Conservation (phyloP, 37 sponge, comb jelly and placozoan species). For the Axinella damicornis region DNA sequence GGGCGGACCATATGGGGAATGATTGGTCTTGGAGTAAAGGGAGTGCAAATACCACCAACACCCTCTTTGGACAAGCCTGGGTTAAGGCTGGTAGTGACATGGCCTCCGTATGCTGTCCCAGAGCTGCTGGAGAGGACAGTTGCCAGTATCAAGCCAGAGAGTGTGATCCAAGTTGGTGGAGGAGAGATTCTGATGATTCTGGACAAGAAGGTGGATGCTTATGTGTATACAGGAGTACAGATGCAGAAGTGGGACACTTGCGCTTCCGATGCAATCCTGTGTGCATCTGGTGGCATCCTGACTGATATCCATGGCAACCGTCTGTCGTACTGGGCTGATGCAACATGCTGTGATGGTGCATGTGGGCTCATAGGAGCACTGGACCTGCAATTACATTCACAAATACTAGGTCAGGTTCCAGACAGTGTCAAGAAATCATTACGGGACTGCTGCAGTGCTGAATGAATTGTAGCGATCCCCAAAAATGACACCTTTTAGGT, state of each 20-base stretch:
- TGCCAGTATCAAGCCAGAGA: conserved; percentile 42
- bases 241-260: conserved; percentile 98
- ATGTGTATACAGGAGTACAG: conserved; percentile 79
- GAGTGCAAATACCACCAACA: conserved; percentile 7
- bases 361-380: conserved; percentile 28
- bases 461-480: too few species aligned
- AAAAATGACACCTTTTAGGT: too few species aligned
- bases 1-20: conserved; percentile 92
- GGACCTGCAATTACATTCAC: conserved; percentile 7
- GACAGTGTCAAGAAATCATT: conserved; percentile 21
- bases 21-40: conserved; percentile 84
- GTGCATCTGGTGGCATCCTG: conserved; percentile 76
- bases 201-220: conserved; percentile 82
- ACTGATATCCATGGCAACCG: conserved; percentile 82
- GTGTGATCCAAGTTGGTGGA: conserved; percentile 75
- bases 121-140: conserved; percentile 54
- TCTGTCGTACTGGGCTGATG: conserved; percentile 58
- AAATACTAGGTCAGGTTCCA: conserved; percentile 65
- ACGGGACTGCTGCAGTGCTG: too few species aligned
- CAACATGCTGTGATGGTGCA: conserved; percentile 2
- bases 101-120: conserved; percentile 59
- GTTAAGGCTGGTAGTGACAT: conserved; percentile 43
- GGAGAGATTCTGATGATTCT: conserved; percentile 88
- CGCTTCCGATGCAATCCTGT: conserved; percentile 90
- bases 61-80: neutral